Evolutionary conservation across 2,888 invertebrate genomes (phyloP).

Genomic region (Papilio protenor): DNA sequence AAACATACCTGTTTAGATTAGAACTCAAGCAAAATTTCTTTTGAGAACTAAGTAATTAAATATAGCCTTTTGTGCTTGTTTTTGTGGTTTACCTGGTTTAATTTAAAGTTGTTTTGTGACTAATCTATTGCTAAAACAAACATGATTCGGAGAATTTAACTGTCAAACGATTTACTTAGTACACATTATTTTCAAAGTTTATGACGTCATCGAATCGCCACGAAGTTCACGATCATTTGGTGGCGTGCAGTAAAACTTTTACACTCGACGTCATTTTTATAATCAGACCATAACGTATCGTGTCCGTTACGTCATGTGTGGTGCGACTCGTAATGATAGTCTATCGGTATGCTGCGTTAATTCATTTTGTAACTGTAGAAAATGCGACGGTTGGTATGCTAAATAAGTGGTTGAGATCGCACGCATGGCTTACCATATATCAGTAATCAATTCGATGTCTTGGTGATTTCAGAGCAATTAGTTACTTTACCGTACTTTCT

Average conservation of each 20-base stretch:
- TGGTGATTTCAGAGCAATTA: constrained; percentile 7
- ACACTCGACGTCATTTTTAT: background rate
- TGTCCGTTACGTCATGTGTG: constrained; percentile 16
- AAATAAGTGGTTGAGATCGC: constrained; percentile 16
- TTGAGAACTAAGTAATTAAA: background rate
- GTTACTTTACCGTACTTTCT: background rate
- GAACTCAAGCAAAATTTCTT: constrained; percentile 18
- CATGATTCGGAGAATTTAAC: background rate
- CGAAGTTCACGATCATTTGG: background rate
- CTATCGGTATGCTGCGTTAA: constrained; percentile 19
- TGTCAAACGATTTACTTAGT: background rate
- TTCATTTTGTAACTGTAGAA: constrained; percentile 32
- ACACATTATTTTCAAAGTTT: no score
- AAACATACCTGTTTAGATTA: constrained; percentile 20
- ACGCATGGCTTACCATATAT: constrained; percentile 5
- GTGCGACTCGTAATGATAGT: constrained; percentile 14
- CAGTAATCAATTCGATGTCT: background rate
- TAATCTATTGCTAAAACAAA: background rate
- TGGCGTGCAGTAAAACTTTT: background rate
- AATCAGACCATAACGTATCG: constrained; percentile 16
- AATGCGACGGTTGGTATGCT: constrained; percentile 18
- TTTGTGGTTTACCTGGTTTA: background rate
- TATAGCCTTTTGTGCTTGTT: background rate
- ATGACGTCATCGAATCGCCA: no score
- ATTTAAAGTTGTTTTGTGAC: background rate